Evolutionary conservation across 2,888 invertebrate genomes (phyloP), one percentile per base, ranked within the genome.

Genomic region (Idaea straminata): DNA sequence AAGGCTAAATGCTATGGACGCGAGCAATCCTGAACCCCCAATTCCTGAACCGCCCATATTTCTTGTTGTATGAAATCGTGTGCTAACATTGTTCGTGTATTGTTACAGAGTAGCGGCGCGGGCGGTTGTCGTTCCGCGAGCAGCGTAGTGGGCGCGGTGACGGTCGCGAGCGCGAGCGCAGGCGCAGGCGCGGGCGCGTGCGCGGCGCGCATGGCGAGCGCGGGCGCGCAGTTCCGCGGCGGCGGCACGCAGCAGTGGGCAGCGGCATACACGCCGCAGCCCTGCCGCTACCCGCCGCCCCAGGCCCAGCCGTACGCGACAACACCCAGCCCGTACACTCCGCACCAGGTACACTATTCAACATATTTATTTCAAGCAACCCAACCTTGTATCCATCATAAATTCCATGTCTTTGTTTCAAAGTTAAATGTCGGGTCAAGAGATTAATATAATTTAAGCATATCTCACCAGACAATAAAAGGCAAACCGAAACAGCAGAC

Each of bases 151-250:
- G 83, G 93, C 91, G 85, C 93, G 83, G 82, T 93, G 91, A 83
- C 94, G 91, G 88, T 88, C 87, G 85, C 93, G 83, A 79, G 89
- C 86, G 87, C 91, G 82, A 82, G 91, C 89, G 88, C 92, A 82
- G 81, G 86, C 92, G 86, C 82, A 85, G 84, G 91, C 88, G 87
- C 89, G 83, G 86, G 92, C 88, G 85, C 90, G 91, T 88, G 93
- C 91, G 88, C 92, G 81, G 84, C 92, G 92, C 87, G 93, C 90
- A 88, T 93, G 93, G 87, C 93, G 85, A 86, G 92, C 93, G 89
- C 93, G 75, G 91, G 91, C 85, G 90, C 90, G 74, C 91, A 92
- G 85, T 91, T 77, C 87, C 91, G 91, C 89, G 91, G 92, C 84
- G 89, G 90, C 77, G 89, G 90, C 77, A 80, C 86, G 87, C 91